These are phyloP conservation scores for Falco punctatus DNA, from an alignment of 2,113 vertebrate genomes.

Conservation along the genomic window DNA sequence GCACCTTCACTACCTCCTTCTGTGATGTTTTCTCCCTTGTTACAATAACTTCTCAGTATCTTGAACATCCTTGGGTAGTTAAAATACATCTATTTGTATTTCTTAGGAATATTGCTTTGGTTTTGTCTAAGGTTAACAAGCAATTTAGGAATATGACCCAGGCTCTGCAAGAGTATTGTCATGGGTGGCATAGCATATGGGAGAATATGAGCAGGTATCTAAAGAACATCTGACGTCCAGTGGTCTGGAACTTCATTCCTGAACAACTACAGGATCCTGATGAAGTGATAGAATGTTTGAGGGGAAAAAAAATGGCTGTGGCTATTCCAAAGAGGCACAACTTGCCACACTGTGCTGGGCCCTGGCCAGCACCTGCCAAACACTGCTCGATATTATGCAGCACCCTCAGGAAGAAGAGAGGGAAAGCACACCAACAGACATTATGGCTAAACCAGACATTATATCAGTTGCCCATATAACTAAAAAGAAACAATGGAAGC, in stretches of 20 bases:
- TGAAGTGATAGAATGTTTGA: not conserved
- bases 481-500: not conserved
- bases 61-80: not conserved
- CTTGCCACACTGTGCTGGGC: accelerated
- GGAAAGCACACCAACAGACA: not conserved
- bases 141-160: not conserved
- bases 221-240: not conserved
- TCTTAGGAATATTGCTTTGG: not conserved
- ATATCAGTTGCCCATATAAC: not conserved
- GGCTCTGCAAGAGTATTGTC: not conserved
- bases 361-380: not conserved
- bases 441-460: not conserved
- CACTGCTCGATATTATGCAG: not conserved
- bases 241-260: not conserved
- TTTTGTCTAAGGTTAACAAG: not conserved
- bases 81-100: not conserved
- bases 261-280: not conserved
- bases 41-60: not conserved
- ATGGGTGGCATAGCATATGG: too few relatives aligned
- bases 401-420: not conserved
- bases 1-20: not conserved
- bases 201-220: not conserved
- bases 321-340: not conserved
- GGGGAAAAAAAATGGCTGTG: not conserved
- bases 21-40: not conserved